Evolutionary conservation across 2,888 invertebrate species (phyloP).

Genomic region (Ypsolopha scabrella): DNA sequence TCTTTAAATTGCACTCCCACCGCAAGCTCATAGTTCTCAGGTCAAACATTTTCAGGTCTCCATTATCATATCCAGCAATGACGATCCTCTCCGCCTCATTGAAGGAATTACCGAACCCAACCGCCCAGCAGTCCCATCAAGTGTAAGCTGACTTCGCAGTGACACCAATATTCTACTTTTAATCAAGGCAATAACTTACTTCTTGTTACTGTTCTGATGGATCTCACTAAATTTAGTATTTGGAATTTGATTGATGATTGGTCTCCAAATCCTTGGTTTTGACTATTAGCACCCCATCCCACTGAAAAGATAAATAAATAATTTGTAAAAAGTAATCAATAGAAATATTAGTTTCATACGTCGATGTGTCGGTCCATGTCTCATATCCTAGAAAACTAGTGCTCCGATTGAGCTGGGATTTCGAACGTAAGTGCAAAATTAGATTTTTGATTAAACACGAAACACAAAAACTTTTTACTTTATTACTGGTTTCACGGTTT

Average conservation of each 20-base stretch:
- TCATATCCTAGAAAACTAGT: too few relatives aligned
- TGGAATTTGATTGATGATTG: conserved; percentile 89
- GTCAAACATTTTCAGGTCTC: conserved; percentile 95
- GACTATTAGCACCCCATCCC: conserved; percentile 86
- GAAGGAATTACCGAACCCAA: conserved; percentile 92
- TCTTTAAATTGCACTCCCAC: conserved; percentile 94
- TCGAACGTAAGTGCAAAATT: too few relatives aligned
- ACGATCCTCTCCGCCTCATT: conserved; percentile 88
- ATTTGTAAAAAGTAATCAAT: not conserved
- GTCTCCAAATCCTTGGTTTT: conserved; percentile 89
- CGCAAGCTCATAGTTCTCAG: conserved; percentile 82
- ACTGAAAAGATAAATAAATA: too few relatives aligned
- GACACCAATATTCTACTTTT: too few relatives aligned
- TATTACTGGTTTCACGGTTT: too few relatives aligned
- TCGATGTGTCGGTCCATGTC: not conserved
- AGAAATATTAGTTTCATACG: not conserved
- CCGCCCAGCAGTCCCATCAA: conserved; percentile 93
- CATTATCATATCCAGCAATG: conserved; percentile 95
- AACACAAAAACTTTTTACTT: too few relatives aligned
- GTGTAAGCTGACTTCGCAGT: conserved; percentile 75
- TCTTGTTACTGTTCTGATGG: conserved; percentile 97
- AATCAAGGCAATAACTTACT: too few relatives aligned
- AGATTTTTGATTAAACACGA: conserved; percentile 10
- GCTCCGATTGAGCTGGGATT: too few relatives aligned
- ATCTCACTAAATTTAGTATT: conserved; percentile 89